These are phyloP conservation scores for Peromyscus eremicus DNA, from an alignment of 2,797 vertebrate species.

Conservation along the genomic window DNA sequence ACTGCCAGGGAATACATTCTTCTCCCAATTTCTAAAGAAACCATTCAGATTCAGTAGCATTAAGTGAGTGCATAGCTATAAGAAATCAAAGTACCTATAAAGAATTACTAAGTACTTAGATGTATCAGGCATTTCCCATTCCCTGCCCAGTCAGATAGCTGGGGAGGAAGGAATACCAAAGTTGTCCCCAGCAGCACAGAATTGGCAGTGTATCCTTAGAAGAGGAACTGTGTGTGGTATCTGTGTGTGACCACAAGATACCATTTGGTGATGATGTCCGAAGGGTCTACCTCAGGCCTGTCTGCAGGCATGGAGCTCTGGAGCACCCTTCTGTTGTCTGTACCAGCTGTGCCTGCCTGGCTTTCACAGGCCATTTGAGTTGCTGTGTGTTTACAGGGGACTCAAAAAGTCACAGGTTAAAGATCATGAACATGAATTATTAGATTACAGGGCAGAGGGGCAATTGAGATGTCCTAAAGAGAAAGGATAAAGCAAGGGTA, in stretches of 20 bases:
- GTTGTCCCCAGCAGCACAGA: neutral
- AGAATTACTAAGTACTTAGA: neutral
- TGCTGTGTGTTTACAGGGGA: neutral
- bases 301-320: neutral
- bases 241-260: neutral
- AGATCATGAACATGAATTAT: neutral
- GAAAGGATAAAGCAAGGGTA: too few relatives aligned
- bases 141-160: neutral
- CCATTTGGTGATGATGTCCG: neutral
- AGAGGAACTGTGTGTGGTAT: conserved; percentile 10
- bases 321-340: neutral
- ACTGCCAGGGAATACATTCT: neutral
- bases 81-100: neutral
- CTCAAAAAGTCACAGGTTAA: neutral
- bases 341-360: neutral
- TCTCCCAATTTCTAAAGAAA: conserved; percentile 34
- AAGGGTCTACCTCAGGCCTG: neutral
- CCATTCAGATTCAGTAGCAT: neutral
- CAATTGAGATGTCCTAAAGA: neutral
- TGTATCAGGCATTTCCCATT: neutral
- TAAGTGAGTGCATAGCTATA: neutral
- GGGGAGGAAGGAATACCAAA: neutral
- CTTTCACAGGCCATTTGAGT: neutral
- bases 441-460: neutral
- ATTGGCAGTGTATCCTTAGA: neutral